These are phyloP conservation scores for Cabera pusaria DNA, from an alignment of 2,888 invertebrate genomes.

Conservation along the genomic window DNA sequence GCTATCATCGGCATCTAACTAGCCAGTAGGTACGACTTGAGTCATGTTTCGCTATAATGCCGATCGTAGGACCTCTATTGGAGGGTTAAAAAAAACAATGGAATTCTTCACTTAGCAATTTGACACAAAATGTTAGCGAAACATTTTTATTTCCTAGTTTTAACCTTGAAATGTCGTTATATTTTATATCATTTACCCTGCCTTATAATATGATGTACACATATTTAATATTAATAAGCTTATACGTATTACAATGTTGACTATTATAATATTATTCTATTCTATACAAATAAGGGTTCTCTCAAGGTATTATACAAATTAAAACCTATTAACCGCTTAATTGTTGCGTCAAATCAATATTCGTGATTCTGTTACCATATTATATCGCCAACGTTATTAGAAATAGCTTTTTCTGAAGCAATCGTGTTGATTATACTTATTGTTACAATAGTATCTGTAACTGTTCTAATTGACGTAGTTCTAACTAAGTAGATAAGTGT, in stretches of 20 bases:
- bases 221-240: slow-evolving; percentile 69
- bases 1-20: slow-evolving; percentile 37
- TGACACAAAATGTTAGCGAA: slow-evolving; percentile 47
- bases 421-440: slow-evolving; percentile 22
- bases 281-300: slow-evolving; percentile 44
- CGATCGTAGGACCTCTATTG: slow-evolving; percentile 34
- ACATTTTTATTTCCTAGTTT: slow-evolving; percentile 45
- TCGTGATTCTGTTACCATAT: slow-evolving; percentile 23
- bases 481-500: slow-evolving; percentile 64
- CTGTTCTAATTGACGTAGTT: slow-evolving; percentile 69
- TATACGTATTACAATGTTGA: slow-evolving; percentile 81
- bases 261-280: slow-evolving; percentile 61
- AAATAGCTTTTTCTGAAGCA: slow-evolving; percentile 25
- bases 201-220: slow-evolving; percentile 60
- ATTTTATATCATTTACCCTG: slow-evolving; percentile 76
- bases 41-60: slow-evolving; percentile 41
- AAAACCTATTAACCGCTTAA: slow-evolving; percentile 27
- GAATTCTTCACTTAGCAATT: slow-evolving; percentile 45
- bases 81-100: slow-evolving; percentile 32
- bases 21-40: slow-evolving; percentile 51
- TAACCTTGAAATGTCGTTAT: slow-evolving; percentile 55
- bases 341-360: slow-evolving; percentile 35
- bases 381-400: slow-evolving; percentile 6
- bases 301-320: slow-evolving; percentile 37
- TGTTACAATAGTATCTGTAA: slow-evolving; percentile 52